Base-by-base conservation (phyloP, 2,797 vertebrate species). In the Lepilemur ruficaudatus region DNA sequence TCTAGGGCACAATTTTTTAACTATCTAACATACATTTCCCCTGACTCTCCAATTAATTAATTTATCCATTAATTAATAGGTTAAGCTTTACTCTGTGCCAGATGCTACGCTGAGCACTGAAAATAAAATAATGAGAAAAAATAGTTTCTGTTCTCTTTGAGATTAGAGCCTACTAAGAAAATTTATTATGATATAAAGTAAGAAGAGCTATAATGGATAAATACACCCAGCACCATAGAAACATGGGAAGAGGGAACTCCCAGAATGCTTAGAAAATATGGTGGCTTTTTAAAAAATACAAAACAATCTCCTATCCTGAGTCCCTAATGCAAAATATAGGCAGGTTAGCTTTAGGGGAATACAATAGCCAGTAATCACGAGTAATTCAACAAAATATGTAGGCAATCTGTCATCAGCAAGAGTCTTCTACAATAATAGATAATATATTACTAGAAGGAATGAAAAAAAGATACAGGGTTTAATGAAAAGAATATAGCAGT, bases 321-420 rank as follows among this genome's bases (percentile, higher is more conserved):
- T 90, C 57, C 22, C 61, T 89, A 91, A 75, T 83, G 32, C 63
- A 94, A 97, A 96, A 86, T 43, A 67, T 78, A 95, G 52, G 41
- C 32, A 78, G 43, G 65, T 95, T 97, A 61, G 61, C 10, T 95
- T 91, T 46, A 63, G 17, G 48, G 4, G 25, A 89, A 89, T 61
- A 92, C 22, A 50, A 63, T 97, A 85, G n/a, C 41, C 48, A 41
- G 11, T 43, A 76, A 83, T 87, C 38, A 81, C 81, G 22, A 25
- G 32, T 81, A 93, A 89, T 50, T 80, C 48, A 79, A 48, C 41
- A 82, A 96, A 95, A 83, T 79, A 80, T 57, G 38, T 85, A 91
- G 59, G 61, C 20, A 75, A 10, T 94, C 25, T 94, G n/a, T 91
- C 57, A 91, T 79, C 70, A 30, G 1, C 25, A 50, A 73, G 28